phyloP scores from a whole-genome alignment of 2,113 vertebrate genomes.

The Rhabdomys dilectus region DNA sequence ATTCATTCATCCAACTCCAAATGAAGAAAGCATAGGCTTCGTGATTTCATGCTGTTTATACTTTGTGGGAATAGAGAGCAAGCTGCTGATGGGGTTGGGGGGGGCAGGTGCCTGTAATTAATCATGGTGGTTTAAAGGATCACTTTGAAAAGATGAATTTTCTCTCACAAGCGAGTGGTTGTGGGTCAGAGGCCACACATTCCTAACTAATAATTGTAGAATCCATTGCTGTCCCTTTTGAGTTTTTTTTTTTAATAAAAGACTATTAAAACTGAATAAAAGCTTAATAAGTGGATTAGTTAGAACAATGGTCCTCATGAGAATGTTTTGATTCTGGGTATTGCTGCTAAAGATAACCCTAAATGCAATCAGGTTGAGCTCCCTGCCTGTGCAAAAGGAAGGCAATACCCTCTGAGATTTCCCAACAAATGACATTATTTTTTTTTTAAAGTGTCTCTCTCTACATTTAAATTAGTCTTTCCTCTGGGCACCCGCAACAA shows the following conservation, averaged over 20 bases:
- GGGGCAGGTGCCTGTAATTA: constrained; percentile 71
- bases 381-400: constrained; percentile 84
- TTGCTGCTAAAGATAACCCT: constrained; percentile 87
- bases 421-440: constrained; percentile 84
- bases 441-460: constrained; percentile 85
- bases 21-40: background rate
- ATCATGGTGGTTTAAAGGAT: constrained; percentile 59
- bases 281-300: constrained; percentile 89
- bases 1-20: background rate
- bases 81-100: background rate
- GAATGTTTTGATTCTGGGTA: constrained; percentile 84
- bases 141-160: constrained; percentile 65
- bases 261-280: constrained; percentile 87
- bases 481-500: constrained; percentile 80
- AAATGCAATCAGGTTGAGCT: constrained; percentile 89
- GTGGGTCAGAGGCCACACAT: constrained; percentile 81
- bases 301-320: constrained; percentile 89
- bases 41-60: background rate
- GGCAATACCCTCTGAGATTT: constrained; percentile 81
- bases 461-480: constrained; percentile 85
- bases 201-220: constrained; percentile 84
- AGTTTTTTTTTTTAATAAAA: constrained; percentile 82
- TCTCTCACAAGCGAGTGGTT: constrained; percentile 74
- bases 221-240: constrained; percentile 83
- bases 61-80: background rate